Evolutionary conservation across 2,888 invertebrate species (phyloP).

Genomic region (Hemaris fuciformis): DNA sequence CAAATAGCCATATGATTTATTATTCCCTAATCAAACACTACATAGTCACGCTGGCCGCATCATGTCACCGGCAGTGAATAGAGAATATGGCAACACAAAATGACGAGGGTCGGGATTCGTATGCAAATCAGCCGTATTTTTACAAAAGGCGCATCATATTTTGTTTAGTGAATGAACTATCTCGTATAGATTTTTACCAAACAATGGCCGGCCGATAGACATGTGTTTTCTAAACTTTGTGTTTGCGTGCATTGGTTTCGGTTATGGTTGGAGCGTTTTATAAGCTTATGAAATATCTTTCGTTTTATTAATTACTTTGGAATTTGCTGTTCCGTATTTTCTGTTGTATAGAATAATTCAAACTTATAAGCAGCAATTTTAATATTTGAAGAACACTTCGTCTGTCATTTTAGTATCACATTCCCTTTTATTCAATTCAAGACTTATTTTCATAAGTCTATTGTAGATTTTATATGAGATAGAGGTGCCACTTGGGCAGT

Average conservation of each 20-base stretch:
- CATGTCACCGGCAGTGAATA: slow-evolving; percentile 20
- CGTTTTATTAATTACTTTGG: too few species aligned
- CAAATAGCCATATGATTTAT: too few species aligned
- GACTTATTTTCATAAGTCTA: too few species aligned
- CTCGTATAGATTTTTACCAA: slow-evolving; percentile 9
- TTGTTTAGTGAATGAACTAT: slow-evolving; percentile 26
- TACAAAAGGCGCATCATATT: slow-evolving; percentile 9
- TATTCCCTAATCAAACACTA: slow-evolving; percentile 13
- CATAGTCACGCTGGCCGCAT: slow-evolving; percentile 38
- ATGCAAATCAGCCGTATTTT: neutral
- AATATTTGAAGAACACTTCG: too few species aligned
- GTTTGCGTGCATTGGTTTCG: neutral
- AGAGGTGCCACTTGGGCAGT: too few species aligned
- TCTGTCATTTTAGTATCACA: too few species aligned
- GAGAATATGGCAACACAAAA: slow-evolving; percentile 6
- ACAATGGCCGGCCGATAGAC: slow-evolving; percentile 5
- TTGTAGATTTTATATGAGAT: too few species aligned
- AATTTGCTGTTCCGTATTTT: too few species aligned
- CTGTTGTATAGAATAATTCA: too few species aligned
- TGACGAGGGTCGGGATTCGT: slow-evolving; percentile 14
- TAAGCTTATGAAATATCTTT: neutral
- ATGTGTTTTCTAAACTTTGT: slow-evolving; percentile 10
- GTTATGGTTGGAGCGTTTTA: neutral
- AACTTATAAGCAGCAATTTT: too few species aligned
- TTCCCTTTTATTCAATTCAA: too few species aligned